A percentile compares a stretch with the other conserved stretches of the same genome.
Evolutionary conservation across 2,888 invertebrate species (phyloP).

Genomic region (Epinotia bilunana): DNA sequence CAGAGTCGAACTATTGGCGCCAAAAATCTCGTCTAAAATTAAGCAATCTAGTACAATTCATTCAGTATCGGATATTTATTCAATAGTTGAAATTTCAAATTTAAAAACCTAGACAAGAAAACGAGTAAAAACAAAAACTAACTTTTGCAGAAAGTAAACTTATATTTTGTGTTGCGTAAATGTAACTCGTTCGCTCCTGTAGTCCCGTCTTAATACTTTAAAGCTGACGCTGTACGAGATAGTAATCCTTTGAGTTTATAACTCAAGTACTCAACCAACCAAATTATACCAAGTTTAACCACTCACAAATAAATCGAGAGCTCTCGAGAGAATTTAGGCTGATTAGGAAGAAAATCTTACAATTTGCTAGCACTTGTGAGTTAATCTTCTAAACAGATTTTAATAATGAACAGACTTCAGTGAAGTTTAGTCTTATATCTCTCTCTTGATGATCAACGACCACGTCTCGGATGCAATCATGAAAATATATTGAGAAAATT

Average conservation of each 20-base stretch:
- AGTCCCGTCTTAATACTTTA: conserved; percentile 33
- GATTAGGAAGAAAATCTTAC: conserved; percentile 32
- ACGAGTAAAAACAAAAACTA: neutral
- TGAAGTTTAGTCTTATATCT: neutral
- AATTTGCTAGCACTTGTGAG: conserved; percentile 24
- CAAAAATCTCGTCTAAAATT: too few species aligned
- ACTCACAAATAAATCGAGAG: conserved; percentile 36
- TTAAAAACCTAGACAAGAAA: too few species aligned
- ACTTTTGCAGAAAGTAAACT: neutral
- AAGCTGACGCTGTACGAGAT: conserved; percentile 29
- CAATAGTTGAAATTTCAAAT: too few species aligned
- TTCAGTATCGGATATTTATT: too few species aligned
- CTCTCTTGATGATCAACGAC: neutral
- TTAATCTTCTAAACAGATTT: conserved; percentile 7
- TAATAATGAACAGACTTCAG: conserved; percentile 6
- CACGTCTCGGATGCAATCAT: neutral
- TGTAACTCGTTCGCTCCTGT: conserved; percentile 20
- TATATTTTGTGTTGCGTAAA: conserved; percentile 10
- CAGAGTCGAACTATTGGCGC: too few species aligned
- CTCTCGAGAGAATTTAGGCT: conserved; percentile 31
- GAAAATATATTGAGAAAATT: neutral
- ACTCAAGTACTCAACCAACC: conserved; percentile 32
- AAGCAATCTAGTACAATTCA: too few species aligned
- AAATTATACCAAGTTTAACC: conserved; percentile 38
- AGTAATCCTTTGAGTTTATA: conserved; percentile 38